Evolutionary conservation across 1,140 invertebrate genomes (phyloP).

Genomic region (Solen grandis): DNA sequence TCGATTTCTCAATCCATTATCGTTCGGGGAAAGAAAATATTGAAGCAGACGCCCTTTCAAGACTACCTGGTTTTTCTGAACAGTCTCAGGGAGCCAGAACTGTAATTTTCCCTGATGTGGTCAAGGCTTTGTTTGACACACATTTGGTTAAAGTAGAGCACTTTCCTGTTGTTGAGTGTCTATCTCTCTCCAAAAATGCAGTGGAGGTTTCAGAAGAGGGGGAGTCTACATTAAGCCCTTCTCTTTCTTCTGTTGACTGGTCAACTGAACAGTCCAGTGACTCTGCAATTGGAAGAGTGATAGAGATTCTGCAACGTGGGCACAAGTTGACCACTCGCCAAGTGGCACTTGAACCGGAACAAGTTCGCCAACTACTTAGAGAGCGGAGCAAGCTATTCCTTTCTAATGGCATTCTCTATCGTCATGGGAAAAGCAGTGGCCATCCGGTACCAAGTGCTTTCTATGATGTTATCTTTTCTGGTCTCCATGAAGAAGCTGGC

Average conservation of each 20-base stretch:
- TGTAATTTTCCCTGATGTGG: too few species aligned
- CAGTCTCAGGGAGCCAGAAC: not conserved
- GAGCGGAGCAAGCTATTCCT: conserved; percentile 12
- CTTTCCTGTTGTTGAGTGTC: not conserved
- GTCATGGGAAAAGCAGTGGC: too few species aligned
- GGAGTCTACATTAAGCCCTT: too few species aligned
- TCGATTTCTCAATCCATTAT: conserved; percentile 44
- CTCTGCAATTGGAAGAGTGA: not conserved
- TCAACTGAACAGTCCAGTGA: not conserved
- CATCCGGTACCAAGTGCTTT: not conserved
- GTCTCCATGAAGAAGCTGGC: conserved; percentile 51
- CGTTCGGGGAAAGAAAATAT: conserved; percentile 36
- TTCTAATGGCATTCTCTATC: conserved; percentile 34
- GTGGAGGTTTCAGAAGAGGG: too few species aligned
- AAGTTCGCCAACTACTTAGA: too few species aligned
- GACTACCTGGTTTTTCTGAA: conserved; percentile 1
- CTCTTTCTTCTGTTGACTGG: too few species aligned
- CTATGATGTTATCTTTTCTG: too few species aligned
- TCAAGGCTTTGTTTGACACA: too few species aligned
- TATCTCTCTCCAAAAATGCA: conserved; percentile 2
- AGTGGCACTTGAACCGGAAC: not conserved
- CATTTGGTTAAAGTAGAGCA: not conserved
- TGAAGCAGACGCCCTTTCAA: too few species aligned
- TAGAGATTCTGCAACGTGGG: not conserved
- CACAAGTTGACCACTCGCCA: not conserved